Percentiles rank a stretch among this genome's conserved stretches.
phyloP scores from a whole-genome alignment of 1,140 invertebrate species.

The Ericerus pela region DNA sequence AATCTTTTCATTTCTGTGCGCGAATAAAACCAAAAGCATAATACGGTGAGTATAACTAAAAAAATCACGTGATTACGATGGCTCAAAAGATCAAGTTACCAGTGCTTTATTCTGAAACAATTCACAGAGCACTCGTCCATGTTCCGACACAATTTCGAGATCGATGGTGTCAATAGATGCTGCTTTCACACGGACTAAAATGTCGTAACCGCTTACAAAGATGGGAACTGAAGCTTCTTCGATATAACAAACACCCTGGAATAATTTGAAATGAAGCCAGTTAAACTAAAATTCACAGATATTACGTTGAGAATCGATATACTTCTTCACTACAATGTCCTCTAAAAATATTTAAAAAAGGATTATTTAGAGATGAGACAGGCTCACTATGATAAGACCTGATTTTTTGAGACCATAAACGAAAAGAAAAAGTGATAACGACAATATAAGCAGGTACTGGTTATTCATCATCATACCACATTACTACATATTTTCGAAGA shows the following conservation, averaged over 20 bases:
- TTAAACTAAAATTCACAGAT: not conserved
- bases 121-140: constrained; percentile 40
- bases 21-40: too few species aligned
- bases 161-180: constrained; percentile 47
- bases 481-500: too few species aligned
- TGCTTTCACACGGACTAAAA: constrained; percentile 49
- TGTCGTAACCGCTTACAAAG: constrained; percentile 39
- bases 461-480: too few species aligned
- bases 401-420: not conserved
- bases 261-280: constrained; percentile 21
- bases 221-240: constrained; percentile 41
- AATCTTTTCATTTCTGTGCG: constrained; percentile 19
- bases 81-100: too few species aligned
- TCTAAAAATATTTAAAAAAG: not conserved
- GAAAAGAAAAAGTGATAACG: not conserved
- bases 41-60: too few species aligned
- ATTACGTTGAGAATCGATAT: not conserved
- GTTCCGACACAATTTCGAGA: constrained; percentile 43
- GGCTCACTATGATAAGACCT: not conserved
- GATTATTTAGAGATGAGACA: not conserved
- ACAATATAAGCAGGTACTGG: not conserved
- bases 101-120: constrained; percentile 36
- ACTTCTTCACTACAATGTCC: not conserved
- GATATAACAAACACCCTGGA: constrained; percentile 37
- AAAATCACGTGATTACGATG: too few species aligned